Evolutionary conservation across 2,113 vertebrate genomes (phyloP).

Genomic region (Callorhinus ursinus): DNA sequence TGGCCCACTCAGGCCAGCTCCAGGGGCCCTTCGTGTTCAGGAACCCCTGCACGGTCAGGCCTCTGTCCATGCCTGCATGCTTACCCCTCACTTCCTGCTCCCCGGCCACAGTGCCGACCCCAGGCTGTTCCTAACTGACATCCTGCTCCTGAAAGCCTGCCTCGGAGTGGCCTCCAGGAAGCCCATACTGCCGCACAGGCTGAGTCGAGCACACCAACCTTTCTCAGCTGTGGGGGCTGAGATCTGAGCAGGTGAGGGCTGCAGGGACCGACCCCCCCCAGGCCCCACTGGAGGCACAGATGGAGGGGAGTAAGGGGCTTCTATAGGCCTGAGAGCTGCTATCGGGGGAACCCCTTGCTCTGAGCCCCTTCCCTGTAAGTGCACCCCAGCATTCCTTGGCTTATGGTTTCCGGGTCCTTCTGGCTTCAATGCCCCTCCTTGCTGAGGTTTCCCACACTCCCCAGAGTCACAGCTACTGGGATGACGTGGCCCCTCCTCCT

Average conservation of each 20-base stretch:
- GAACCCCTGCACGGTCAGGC: no score
- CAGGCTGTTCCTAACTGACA: background rate
- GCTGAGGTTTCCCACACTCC: background rate
- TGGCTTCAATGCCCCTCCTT: background rate
- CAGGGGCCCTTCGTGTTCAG: background rate
- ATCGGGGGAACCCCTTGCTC: background rate
- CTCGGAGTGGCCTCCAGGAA: rapidly evolving
- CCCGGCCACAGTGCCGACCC: rapidly evolving
- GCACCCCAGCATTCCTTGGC: rapidly evolving
- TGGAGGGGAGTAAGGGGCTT: background rate
- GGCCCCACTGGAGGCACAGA: rapidly evolving
- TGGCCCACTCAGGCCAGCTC: rapidly evolving
- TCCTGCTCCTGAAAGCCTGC: rapidly evolving
- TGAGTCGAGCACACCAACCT: rapidly evolving
- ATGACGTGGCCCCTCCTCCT: background rate
- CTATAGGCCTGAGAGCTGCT: background rate
- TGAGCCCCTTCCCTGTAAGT: rapidly evolving
- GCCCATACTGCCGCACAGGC: rapidly evolving
- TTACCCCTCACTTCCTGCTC: background rate
- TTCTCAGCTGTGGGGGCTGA: rapidly evolving
- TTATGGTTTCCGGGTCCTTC: rapidly evolving
- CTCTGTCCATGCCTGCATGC: rapidly evolving
- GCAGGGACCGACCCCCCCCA: background rate
- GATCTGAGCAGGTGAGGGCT: background rate
- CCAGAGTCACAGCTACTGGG: background rate